A percentile compares a stretch with the other conserved stretches of the same genome.
These are phyloP conservation scores for Tetheella fluctuosa DNA, from an alignment of 2,888 invertebrate genomes.

Conservation along the genomic window DNA sequence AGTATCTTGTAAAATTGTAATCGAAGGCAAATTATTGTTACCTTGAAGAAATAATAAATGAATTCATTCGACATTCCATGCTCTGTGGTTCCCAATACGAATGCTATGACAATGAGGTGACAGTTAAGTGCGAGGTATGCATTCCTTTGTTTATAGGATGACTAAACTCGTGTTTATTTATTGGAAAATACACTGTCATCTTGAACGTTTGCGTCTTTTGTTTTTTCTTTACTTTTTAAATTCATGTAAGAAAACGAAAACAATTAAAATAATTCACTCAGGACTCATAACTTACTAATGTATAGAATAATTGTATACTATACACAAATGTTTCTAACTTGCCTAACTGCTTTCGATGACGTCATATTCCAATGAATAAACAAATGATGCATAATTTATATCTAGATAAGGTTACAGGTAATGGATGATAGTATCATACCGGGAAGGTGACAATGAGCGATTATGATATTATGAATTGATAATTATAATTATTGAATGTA, in stretches of 20 bases:
- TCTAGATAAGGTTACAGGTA: conserved; percentile 42
- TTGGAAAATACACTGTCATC: conserved; percentile 39
- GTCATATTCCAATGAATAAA: conserved; percentile 54
- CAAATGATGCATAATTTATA: conserved; percentile 51
- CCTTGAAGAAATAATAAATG: conserved; percentile 18
- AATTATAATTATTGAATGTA: not conserved
- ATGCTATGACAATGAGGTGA: conserved; percentile 61
- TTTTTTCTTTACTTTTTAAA: too few species aligned
- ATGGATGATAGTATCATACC: conserved; percentile 53
- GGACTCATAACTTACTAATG: too few species aligned
- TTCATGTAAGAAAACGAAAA: too few species aligned
- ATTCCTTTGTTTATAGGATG: conserved; percentile 54
- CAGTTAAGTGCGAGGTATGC: conserved; percentile 66
- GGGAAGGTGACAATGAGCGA: conserved; percentile 24
- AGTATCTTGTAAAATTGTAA: not conserved
- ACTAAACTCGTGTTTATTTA: conserved; percentile 43
- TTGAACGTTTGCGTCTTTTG: not conserved
- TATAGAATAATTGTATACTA: too few species aligned
- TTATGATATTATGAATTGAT: conserved; percentile 10
- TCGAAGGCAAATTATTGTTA: not conserved
- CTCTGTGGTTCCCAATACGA: conserved; percentile 56
- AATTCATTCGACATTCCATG: conserved; percentile 75
- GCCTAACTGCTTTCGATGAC: conserved; percentile 3
- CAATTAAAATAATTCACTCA: too few species aligned
- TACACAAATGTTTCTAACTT: not conserved